Evolutionary conservation across 1,140 invertebrate species (phyloP).

Genomic region (Cotesia vestalis): DNA sequence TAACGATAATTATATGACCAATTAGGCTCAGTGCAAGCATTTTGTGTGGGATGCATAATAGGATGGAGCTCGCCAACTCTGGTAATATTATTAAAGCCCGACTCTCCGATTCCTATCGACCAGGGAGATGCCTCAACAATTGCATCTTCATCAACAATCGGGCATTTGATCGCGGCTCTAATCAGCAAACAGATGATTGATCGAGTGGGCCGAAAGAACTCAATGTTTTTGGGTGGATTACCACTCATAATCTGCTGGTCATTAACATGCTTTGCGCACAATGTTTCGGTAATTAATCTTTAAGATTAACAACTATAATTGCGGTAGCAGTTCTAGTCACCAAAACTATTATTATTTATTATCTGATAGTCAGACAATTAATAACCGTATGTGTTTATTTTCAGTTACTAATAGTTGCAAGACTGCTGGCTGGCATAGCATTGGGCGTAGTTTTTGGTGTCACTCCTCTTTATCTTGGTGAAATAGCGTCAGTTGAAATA

Average conservation of each 20-base stretch:
- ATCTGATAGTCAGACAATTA: not conserved
- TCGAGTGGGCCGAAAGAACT: conserved; percentile 72
- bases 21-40: conserved; percentile 41
- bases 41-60: conserved; percentile 50
- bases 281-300: conserved; percentile 54
- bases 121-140: conserved; percentile 58
- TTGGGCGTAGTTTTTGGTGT: conserved; percentile 72
- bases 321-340: too few relatives aligned
- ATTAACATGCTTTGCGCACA: conserved; percentile 66
- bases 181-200: conserved; percentile 56
- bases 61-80: conserved; percentile 64
- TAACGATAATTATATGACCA: not conserved
- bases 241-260: conserved; percentile 72
- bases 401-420: conserved; percentile 50
- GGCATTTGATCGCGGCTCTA: conserved; percentile 59
- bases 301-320: too few relatives aligned
- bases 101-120: conserved; percentile 44
- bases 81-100: conserved; percentile 50
- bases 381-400: conserved; percentile 5
- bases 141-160: conserved; percentile 58
- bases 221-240: conserved; percentile 69
- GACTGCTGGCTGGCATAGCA: conserved; percentile 70
- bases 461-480: conserved; percentile 72
- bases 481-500: conserved; percentile 71
- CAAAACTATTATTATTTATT: not conserved